Percentiles rank a stretch among this genome's conserved stretches.
These are phyloP conservation scores for Aviceda subcristata DNA, from an alignment of 2,113 vertebrate species.

Conservation along the genomic window DNA sequence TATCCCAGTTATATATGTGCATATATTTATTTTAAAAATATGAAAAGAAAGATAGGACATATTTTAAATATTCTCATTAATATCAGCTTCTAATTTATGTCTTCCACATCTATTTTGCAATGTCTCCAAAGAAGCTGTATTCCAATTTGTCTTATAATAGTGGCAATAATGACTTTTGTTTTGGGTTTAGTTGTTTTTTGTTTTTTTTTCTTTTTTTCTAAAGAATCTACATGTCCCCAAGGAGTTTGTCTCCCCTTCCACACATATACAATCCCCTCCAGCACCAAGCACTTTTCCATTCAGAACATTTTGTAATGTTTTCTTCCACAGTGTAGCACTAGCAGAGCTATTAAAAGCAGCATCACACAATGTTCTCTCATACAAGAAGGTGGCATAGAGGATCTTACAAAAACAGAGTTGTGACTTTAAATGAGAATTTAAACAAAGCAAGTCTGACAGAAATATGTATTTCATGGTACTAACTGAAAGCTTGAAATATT, in stretches of 20 bases:
- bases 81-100: not conserved
- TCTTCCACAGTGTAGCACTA: not conserved
- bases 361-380: not conserved
- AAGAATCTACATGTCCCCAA: not conserved
- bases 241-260: not conserved
- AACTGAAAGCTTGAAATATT: not conserved
- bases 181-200: too few relatives aligned
- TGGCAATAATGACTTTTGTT: not conserved
- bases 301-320: slow-evolving; percentile 3
- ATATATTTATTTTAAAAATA: not conserved
- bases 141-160: slow-evolving; percentile 31
- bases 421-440: not conserved
- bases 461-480: not conserved
- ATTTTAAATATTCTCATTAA: slow-evolving; percentile 20
- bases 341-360: not conserved
- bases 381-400: not conserved
- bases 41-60: not conserved
- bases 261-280: not conserved
- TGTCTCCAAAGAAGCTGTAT: not conserved
- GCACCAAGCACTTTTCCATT: not conserved
- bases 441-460: not conserved
- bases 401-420: not conserved
- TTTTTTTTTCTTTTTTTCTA: not conserved
- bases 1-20: not conserved
- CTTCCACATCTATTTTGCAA: slow-evolving; percentile 10